Base-by-base conservation (phyloP, 2,797 vertebrate genomes). In the Spinus pinus region DNA sequence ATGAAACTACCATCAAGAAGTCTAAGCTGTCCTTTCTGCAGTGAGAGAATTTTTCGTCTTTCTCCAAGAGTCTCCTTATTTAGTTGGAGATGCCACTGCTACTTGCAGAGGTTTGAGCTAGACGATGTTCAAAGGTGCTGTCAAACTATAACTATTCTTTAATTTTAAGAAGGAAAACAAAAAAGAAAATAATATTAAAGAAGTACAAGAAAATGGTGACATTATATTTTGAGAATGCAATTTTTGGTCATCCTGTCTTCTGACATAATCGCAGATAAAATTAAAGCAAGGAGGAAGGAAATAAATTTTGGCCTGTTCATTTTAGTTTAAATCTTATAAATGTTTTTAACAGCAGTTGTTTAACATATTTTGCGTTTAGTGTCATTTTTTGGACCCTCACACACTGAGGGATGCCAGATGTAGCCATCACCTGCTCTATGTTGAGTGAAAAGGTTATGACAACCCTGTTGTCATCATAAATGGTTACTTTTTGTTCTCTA, bases 371-470 rank as follows among this genome's bases (percentile, higher is more conserved):
- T 80, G 22, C 10, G 47, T 51, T 79, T 67, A 60, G 3, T 42
- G 12, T 67, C 24, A 51, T 17, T 66, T 82, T 86, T 39, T 42
- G 41, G 4, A n/a, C 50, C 18, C 15, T 93, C 3, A 4, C 2
- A 57, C 15, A 15, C 9, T 67, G 27, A 62, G 23, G 57, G 9
- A 46, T 58, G 39, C 10, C 62, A 61, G 23, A 27, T 53, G 7
- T 0, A 1, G 8, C 18, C 18, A 46, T n/a, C 16, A 58, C 7
- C 15, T 5, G 41, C 6, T 57, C 10, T 75, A 2, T 20, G 15
- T 33, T 69, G 14, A 70, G 6, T 62, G 9, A 69, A 71, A 92
- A 64, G 7, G 8, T 49, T 81, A 53, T 70, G 18, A 44, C 35
- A 91, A 84, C 5, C 1, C 11, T 49, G 3, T 28, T 46, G 71